Base-by-base conservation (phyloP, 2,888 invertebrate genomes). In the Calephelis perditalis region DNA sequence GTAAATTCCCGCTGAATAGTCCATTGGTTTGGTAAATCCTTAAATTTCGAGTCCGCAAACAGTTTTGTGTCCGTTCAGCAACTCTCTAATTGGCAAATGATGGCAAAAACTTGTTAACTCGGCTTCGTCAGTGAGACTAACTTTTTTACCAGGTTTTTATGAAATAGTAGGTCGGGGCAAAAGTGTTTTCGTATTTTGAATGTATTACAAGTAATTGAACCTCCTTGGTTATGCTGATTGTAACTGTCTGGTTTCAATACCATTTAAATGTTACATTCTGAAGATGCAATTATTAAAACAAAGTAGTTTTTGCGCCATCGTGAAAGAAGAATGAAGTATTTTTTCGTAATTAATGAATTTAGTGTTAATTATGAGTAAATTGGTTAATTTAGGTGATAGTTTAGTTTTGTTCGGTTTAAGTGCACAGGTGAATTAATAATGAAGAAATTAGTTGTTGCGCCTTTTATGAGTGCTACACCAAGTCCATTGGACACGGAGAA, bases 31-130 rank as follows among this genome's bases (percentile, higher is more conserved):
- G 66, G 76, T 76, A 76, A 75, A 75, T 70, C 70, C 72, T 70
- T 71, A 74, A 77, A 78, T 78, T 75, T 73, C 70, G 69, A 70
- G 74, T 78, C 78, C 60, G 69, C 71, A 66, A 75, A 75, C 74
- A 73, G 68, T 71, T 71, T 69, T 74, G 64, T 70, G 70, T 68
- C 71, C 71, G 71, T 66, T 76, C 72, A 70, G 67, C 71, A 65
- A 68, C 59, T 59, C 66, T 63, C 71, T 76, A 74, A 78, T 77
- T 73, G 71, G 60, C 68, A 64, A 52, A 8, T 35, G 52, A 52
- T 52, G 52, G 52, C 35, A 26, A 26, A 52, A 35, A 35, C 52
- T 52, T 35, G 52, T 52, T 52, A 52, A 52, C 35, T 35, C 35
- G 11, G 52, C 52, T 52, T 52, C 52, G 26, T 49, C 26, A 26